A percentile compares a stretch with the other conserved stretches of the same genome.
These are phyloP conservation scores for Butastur rufipennis DNA, from an alignment of 2,113 vertebrate genomes.

Conservation along the genomic window DNA sequence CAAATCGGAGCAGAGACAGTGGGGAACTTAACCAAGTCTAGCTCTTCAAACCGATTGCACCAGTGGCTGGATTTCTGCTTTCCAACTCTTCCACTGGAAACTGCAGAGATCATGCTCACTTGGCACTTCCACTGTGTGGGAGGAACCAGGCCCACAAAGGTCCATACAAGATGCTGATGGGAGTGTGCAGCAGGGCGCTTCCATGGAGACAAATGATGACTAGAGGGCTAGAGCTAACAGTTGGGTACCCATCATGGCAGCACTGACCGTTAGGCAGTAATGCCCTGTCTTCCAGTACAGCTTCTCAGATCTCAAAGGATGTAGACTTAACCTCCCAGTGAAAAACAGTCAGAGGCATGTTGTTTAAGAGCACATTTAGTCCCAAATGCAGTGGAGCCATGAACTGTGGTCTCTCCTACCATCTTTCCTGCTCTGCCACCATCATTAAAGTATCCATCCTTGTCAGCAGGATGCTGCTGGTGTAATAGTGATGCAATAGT, in stretches of 20 bases:
- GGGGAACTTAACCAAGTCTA: background rate
- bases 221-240: background rate
- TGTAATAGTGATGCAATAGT: background rate
- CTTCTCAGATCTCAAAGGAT: background rate
- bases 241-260: background rate
- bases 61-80: background rate
- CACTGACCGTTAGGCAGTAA: background rate
- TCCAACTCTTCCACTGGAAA: background rate
- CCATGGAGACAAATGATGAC: background rate
- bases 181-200: background rate
- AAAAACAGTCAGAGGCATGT: background rate
- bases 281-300: background rate
- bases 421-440: background rate
- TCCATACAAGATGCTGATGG: background rate
- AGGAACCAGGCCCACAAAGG: background rate
- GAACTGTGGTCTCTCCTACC: background rate
- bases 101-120: background rate
- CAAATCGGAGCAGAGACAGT: background rate
- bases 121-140: background rate
- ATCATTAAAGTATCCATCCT: background rate
- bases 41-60: background rate
- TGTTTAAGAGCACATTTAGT: background rate
- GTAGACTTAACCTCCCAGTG: background rate
- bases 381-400: background rate
- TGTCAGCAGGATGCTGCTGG: rapidly evolving